phyloP scores from a whole-genome alignment of 2,797 vertebrate species.

The Acanthurus tractus region DNA sequence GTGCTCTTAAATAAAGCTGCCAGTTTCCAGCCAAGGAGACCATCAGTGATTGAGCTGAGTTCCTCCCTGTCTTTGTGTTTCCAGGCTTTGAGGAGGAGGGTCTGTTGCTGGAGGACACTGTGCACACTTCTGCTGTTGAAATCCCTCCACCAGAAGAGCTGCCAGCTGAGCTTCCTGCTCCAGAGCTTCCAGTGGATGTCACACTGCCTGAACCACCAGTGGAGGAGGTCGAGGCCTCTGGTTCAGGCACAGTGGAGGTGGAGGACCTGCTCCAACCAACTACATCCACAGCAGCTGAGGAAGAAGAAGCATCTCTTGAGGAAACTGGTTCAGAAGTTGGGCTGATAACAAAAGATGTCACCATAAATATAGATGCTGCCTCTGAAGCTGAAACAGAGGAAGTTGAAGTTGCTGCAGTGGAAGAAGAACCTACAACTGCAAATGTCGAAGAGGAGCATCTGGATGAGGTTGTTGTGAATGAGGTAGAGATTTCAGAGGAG shows the following conservation, averaged over 20 bases:
- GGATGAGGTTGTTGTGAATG: constrained; percentile 33
- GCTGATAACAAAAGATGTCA: constrained; percentile 26
- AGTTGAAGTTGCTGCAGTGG: constrained; percentile 7
- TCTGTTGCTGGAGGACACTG: constrained; percentile 63
- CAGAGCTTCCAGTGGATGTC: constrained; percentile 46
- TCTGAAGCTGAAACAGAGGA: constrained; percentile 17
- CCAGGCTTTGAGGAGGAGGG: constrained; percentile 75
- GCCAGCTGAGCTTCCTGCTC: constrained; percentile 36
- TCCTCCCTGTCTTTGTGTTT: constrained; percentile 43
- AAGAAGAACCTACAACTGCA: constrained; percentile 27
- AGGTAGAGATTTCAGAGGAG: constrained; percentile 38
- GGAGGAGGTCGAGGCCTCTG: constrained; percentile 75
- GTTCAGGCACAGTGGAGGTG: constrained; percentile 48
- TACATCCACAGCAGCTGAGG: constrained; percentile 2
- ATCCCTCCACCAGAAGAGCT: constrained; percentile 38
- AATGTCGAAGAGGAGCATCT: constrained; percentile 31
- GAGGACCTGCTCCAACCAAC: constrained; percentile 34
- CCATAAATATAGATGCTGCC: constrained; percentile 2
- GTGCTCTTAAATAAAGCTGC: not conserved
- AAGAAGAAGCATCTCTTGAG: constrained; percentile 16
- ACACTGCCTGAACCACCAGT: constrained; percentile 61
- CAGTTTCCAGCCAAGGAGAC: constrained; percentile 2
- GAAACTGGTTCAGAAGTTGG: constrained; percentile 24
- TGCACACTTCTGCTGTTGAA: constrained; percentile 47
- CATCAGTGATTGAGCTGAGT: constrained; percentile 1